These are phyloP conservation scores for Tamias sibiricus DNA, from an alignment of 2,113 vertebrate genomes.

Conservation along the genomic window DNA sequence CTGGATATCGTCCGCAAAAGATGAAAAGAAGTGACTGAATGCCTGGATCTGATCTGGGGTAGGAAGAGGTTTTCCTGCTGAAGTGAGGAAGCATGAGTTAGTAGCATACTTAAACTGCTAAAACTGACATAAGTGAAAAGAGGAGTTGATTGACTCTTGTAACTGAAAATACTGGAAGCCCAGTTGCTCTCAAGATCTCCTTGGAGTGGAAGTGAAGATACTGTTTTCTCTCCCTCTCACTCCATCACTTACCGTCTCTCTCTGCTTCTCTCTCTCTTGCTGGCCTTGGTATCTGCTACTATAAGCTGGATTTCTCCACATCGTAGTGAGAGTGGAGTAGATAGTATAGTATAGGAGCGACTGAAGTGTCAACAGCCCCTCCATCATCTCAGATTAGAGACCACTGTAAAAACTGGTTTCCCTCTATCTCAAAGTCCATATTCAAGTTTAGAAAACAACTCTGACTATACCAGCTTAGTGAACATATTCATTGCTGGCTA, in stretches of 20 bases:
- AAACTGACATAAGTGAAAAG: not conserved
- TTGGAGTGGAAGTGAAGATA: not conserved
- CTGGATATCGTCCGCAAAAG: not conserved
- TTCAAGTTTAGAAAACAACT: not conserved
- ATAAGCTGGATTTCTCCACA: not conserved
- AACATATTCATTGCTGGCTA: not conserved
- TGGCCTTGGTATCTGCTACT: not conserved
- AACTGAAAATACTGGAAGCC: not conserved
- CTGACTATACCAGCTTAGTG: not conserved
- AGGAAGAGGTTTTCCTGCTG: not conserved
- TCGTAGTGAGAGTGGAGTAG: not conserved
- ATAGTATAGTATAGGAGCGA: fast-evolving
- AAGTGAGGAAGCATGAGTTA: not conserved
- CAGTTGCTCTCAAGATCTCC: not conserved
- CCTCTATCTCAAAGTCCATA: not conserved
- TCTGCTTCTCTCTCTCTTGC: not conserved
- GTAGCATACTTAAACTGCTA: not conserved
- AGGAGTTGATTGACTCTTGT: not conserved
- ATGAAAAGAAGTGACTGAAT: not conserved
- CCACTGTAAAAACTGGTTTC: not conserved
- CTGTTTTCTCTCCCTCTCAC: not conserved
- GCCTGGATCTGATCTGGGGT: not conserved
- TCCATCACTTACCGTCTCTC: not conserved
- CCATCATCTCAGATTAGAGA: not conserved
- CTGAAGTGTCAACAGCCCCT: not conserved